Base-by-base conservation (phyloP, 2,113 vertebrate genomes). In the Taurulus bubalis region DNA sequence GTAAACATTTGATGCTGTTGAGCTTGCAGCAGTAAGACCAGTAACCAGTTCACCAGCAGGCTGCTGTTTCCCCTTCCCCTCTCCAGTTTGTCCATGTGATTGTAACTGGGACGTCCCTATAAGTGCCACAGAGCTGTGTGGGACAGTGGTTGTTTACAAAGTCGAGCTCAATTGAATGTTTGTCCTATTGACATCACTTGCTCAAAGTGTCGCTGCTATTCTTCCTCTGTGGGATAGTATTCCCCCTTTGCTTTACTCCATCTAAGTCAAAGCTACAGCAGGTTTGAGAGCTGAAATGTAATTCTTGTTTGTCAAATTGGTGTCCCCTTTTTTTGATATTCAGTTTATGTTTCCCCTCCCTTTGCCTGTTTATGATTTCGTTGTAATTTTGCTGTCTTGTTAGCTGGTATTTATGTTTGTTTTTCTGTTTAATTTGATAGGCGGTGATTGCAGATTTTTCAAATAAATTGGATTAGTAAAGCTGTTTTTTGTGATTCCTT, bases 61-160 rank as follows among this genome's bases (percentile, higher is more conserved):
- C 71, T 75, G 73, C 56, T 8, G 42, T 85, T 85, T 71, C 58
- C 34, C 58, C 56, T 64, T 22, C 86, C 64, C 59, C 58, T 49
- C 63, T 73, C 53, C 65, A 51, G 42, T 47, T 55, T 76, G 40
- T 49, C 20, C 67, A n/a, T 56, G 66, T 71, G 69, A 83, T 55
- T 83, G 60, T 68, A 32, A 79, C 53, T 78, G 83, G 66, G 79
- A 86, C 66, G 53, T 82, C 77, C 63, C 74, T 78, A 2, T 5
- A 85, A 77, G 83, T 92, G 88, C 84, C 78, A 71, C 85, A 70
- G 47, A 77, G 74, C 73, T 59, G 42, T 81, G 70, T 89, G 84
- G 40, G 77, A 72, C 49, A 58, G 79, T 83, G 49, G 71, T 82
- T 87, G 92, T 93, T 94, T 92, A 93, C 90, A 87, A 65, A 66